Evolutionary conservation across 2,888 invertebrate species (phyloP).

Genomic region (Campoplex capitator): DNA sequence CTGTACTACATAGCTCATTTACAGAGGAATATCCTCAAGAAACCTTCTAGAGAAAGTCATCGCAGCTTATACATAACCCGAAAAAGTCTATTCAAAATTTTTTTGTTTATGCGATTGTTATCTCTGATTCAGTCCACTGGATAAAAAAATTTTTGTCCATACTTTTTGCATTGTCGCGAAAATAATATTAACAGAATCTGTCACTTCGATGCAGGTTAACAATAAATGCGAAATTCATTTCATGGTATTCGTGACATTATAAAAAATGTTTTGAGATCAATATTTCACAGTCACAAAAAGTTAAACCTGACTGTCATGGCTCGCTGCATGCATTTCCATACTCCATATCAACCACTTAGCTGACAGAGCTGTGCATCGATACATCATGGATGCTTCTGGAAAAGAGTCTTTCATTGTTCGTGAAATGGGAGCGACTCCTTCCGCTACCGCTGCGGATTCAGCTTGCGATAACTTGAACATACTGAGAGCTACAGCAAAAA

Average conservation of each 20-base stretch:
- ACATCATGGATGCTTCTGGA: neutral
- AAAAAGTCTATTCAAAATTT: neutral
- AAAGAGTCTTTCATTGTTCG: neutral
- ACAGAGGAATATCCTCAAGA: neutral
- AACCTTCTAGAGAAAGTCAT: slow-evolving; percentile 22
- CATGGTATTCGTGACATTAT: neutral
- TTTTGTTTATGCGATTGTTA: no score
- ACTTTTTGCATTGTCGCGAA: neutral
- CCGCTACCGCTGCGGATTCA: neutral
- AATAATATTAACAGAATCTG: neutral
- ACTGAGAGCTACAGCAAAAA: neutral
- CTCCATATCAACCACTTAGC: neutral
- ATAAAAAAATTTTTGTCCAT: no score
- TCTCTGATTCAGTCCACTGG: no score
- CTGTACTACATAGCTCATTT: neutral
- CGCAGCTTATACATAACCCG: neutral
- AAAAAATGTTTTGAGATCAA: neutral
- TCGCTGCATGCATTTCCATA: neutral
- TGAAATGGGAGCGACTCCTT: neutral
- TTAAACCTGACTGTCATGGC: neutral
- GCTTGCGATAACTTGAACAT: neutral
- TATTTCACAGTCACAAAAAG: neutral
- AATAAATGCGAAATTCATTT: neutral
- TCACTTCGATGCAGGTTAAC: neutral
- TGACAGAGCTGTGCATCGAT: neutral